Conservation (phyloP, 2,888 invertebrate genomes). For the Exephanes ischioxanthus region DNA sequence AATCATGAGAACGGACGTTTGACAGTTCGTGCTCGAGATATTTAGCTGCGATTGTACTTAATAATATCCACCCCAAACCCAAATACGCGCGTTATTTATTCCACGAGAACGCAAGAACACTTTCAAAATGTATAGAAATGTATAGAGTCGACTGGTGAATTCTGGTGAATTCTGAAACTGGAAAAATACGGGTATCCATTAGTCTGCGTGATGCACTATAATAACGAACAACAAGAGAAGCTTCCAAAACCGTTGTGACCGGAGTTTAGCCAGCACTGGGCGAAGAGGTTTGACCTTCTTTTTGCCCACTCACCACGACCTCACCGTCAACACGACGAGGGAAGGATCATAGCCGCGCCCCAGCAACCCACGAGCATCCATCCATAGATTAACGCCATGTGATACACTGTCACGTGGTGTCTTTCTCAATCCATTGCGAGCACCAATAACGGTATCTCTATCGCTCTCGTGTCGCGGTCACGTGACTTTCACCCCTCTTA, state of each 20-base stretch:
- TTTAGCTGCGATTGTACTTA: too few species aligned
- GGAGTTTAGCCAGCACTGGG: neutral
- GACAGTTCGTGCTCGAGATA: too few species aligned
- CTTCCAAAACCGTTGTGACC: neutral
- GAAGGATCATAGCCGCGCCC: constrained; percentile 33
- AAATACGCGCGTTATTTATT: too few species aligned
- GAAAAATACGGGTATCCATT: neutral
- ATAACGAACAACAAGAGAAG: neutral
- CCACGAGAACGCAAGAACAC: too few species aligned
- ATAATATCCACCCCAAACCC: too few species aligned
- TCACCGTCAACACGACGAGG: constrained; percentile 5
- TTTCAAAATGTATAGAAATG: neutral
- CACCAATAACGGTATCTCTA: too few species aligned
- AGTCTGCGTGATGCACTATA: neutral
- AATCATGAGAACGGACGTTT: too few species aligned
- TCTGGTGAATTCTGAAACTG: neutral
- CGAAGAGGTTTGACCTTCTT: constrained; percentile 34
- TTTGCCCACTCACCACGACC: constrained; percentile 26
- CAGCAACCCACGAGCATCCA: constrained; percentile 20
- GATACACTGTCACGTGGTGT: too few species aligned
- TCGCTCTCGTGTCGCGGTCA: too few species aligned
- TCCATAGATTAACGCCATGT: neutral
- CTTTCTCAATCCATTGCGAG: neutral
- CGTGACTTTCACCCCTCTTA: neutral
- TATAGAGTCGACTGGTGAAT: neutral